A percentile compares a stretch with the other conserved stretches of the same genome.
phyloP scores from a whole-genome alignment of 2,113 vertebrate species.

The Crotophaga sulcirostris region DNA sequence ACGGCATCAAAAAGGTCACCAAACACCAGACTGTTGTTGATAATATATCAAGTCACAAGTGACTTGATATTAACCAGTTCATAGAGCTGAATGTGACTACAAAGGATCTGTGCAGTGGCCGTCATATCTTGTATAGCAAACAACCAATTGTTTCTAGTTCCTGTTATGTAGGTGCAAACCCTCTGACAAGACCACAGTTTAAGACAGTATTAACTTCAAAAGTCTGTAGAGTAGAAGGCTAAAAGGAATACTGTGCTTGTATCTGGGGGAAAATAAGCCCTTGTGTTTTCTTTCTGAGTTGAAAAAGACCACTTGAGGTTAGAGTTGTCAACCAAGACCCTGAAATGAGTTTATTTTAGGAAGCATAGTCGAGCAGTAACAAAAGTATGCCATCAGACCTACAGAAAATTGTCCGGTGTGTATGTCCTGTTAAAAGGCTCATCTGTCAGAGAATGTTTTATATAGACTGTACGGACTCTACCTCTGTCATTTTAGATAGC shows the following conservation, averaged over 20 bases:
- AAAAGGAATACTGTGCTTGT: background rate
- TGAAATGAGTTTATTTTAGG: background rate
- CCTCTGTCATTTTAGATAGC: background rate
- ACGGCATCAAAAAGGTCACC: background rate
- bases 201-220: background rate
- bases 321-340: background rate
- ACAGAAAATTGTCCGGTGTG: background rate
- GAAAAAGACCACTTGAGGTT: background rate
- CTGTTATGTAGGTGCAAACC: background rate
- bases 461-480: background rate
- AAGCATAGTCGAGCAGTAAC: fast-evolving
- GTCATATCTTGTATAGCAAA: background rate
- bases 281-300: background rate
- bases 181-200: background rate
- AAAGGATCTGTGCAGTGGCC: background rate
- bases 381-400: background rate
- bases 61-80: background rate
- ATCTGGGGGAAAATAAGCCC: background rate
- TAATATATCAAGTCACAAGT: background rate
- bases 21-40: background rate
- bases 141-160: background rate
- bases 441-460: background rate
- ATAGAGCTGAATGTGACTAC: background rate
- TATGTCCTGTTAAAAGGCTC: background rate
- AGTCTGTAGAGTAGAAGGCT: background rate